These are phyloP conservation scores for Meloidogyne exigua DNA, from an alignment of 1,140 invertebrate genomes.

Conservation along the genomic window DNA sequence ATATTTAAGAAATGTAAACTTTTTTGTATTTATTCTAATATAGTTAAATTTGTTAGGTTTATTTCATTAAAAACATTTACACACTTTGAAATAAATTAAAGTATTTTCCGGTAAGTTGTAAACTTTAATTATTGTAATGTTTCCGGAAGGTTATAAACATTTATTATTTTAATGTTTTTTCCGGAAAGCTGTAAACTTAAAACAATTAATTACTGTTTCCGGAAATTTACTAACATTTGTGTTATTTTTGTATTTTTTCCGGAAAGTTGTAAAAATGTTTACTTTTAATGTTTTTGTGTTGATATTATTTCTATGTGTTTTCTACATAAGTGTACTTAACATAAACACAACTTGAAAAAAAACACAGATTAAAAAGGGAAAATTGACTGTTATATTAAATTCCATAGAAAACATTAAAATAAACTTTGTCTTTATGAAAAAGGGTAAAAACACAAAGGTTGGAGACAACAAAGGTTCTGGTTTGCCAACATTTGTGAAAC, in stretches of 20 bases:
- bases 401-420: neutral
- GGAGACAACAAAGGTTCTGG: neutral
- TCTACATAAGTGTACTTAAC: neutral
- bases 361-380: neutral
- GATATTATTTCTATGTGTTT: neutral
- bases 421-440: neutral
- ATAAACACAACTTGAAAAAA: neutral
- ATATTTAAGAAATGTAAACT: neutral
- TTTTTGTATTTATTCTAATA: neutral
- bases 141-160: neutral
- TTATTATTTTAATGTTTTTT: neutral
- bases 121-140: too few relatives aligned
- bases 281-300: too few relatives aligned
- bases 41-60: too few relatives aligned
- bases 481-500: neutral
- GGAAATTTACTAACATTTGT: too few relatives aligned
- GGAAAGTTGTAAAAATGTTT: neutral
- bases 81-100: too few relatives aligned
- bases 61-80: too few relatives aligned
- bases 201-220: too few relatives aligned
- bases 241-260: too few relatives aligned
- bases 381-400: conserved; percentile 1
- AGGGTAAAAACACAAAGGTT: neutral
- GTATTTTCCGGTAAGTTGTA: too few relatives aligned
- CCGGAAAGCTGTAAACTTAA: neutral